Base-by-base conservation (phyloP, 1,140 invertebrate species). In the Meteorus sp. region DNA sequence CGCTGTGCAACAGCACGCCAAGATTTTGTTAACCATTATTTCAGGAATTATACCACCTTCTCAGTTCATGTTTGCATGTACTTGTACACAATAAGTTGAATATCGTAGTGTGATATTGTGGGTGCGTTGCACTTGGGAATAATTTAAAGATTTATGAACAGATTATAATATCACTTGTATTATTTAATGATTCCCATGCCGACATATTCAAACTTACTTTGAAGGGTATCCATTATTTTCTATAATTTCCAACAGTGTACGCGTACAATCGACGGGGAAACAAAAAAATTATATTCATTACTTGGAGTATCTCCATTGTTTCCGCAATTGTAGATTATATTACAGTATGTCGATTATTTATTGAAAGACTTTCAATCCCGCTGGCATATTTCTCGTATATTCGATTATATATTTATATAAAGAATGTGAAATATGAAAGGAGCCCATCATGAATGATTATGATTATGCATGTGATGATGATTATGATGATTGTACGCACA, bases 331-430 rank as follows among this genome's bases (percentile, higher is more conserved):
- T 7, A 11, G 22, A 15, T 31, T 23, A 52, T 52, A 35, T 17
- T 52, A n/a, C 33, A n/a, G n/a, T n/a, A 52, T 52, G 31, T 52
- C 50, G 37, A 52, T 52, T 52, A n/a, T 52, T 48, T 48, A 48
- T 48, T 17, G 23, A 48, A 29, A 48, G 22, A 29, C 27, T 4
- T 9, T 17, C 3, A 4, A 31, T 48, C 27, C 45, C n/a, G n/a
- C n/a, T n/a, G 31, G 29, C 45, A 52, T 19, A 15, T 22, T 23
- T 17, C 19, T 51, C 33, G 31, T 22, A 52, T 29, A n/a, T 52
- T 23, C 37, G 15, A 33, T 15, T 20, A 22, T 27, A 19, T 52
- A 33, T 52, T 52, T 33, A 27, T 8, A 39, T 7, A 15, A 13
- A 35, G 50, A 52, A 31, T 17, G 15, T n/a, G 23, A 52, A 33